Evolutionary conservation across 37 sponge, comb jelly and placozoan species (phyloP).

Genomic region (Amphimedon queenslandica): DNA sequence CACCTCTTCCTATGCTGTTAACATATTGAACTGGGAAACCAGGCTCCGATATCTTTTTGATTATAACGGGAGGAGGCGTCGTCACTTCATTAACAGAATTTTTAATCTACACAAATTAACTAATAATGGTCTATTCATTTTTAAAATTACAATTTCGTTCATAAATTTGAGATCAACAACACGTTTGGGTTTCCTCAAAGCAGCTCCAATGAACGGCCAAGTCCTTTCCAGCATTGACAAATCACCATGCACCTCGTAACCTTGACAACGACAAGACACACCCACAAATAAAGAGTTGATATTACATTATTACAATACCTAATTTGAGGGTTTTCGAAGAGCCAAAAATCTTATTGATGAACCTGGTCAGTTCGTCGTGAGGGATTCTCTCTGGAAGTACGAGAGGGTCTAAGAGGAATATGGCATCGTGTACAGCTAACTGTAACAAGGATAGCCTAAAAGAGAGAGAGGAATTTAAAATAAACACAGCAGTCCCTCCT

Average conservation of each 20-base stretch:
- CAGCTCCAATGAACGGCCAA: constrained; percentile 49
- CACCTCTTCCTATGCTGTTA: too few relatives aligned
- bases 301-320: constrained; percentile 42
- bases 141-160: constrained; percentile 35
- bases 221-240: constrained; percentile 59
- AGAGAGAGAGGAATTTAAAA: not conserved
- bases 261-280: constrained; percentile 1
- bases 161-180: constrained; percentile 55
- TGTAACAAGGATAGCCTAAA: constrained; percentile 71
- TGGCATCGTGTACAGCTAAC: constrained; percentile 46
- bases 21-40: too few relatives aligned
- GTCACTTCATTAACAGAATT: too few relatives aligned
- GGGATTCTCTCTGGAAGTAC: constrained; percentile 25
- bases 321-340: constrained; percentile 44
- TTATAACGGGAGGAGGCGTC: too few relatives aligned
- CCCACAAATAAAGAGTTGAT: too few relatives aligned
- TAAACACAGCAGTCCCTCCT: too few relatives aligned
- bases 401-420: constrained; percentile 70
- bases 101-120: too few relatives aligned
- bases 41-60: too few relatives aligned
- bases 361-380: constrained; percentile 25
- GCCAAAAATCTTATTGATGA: constrained; percentile 37
- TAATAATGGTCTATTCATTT: too few relatives aligned
- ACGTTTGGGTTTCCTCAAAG: constrained; percentile 24
- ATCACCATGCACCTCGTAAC: constrained; percentile 66